phyloP scores from a whole-genome alignment of 2,113 vertebrate species.

The Tyrannus savana region DNA sequence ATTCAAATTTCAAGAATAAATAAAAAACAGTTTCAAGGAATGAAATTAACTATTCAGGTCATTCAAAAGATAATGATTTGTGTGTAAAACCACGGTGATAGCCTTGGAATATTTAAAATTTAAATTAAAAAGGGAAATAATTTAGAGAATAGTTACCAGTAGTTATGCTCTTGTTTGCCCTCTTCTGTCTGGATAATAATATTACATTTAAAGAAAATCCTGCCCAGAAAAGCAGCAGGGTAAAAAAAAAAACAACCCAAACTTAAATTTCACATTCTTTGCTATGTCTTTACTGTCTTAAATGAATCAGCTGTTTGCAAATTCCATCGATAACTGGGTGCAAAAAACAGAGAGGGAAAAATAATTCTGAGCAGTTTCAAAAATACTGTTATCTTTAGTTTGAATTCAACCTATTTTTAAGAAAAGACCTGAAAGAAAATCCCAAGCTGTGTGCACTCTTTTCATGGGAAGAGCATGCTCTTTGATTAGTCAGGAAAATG shows the following conservation, averaged over 20 bases:
- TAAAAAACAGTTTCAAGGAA: background rate
- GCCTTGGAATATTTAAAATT: background rate
- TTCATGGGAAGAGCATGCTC: rapidly evolving
- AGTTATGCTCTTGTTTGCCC: background rate
- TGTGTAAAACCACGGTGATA: background rate
- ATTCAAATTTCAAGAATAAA: background rate
- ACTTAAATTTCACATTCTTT: background rate
- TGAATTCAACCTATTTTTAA: background rate
- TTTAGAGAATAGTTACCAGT: background rate
- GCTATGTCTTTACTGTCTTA: background rate
- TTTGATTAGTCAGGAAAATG: background rate
- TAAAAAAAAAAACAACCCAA: background rate
- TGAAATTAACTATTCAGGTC: background rate
- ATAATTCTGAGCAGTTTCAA: background rate
- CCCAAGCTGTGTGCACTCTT: background rate
- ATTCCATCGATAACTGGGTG: background rate
- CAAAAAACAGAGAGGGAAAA: background rate
- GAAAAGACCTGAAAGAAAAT: background rate
- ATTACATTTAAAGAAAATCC: background rate
- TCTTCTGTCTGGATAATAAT: background rate
- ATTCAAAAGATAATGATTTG: background rate
- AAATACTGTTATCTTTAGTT: background rate
- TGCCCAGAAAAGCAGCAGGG: background rate
- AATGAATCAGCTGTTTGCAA: background rate
- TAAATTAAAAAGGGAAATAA: background rate